Base-by-base conservation (phyloP, 2,113 vertebrate genomes). In the Leiothrix lutea region DNA sequence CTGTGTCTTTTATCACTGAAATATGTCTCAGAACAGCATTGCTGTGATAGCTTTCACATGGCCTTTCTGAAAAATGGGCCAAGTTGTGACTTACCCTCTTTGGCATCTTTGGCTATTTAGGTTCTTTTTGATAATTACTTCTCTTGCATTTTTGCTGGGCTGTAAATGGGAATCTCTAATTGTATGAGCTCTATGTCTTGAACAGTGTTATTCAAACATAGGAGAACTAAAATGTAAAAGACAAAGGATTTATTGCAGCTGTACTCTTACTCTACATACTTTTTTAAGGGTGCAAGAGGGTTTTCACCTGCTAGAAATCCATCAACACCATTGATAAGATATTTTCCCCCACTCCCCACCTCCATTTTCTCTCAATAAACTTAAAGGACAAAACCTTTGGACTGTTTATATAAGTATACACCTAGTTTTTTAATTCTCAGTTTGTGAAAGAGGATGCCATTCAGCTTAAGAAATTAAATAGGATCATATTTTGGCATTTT, bases 301-400 rank as follows among this genome's bases (percentile, higher is more conserved):
- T 44, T 79, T 22, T 79, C 4, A 8, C 8, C 7, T 44, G 16
- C 35, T 44, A 50, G 14, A 9, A 74, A 17, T 58, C 11, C 2
- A 14, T 45, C 16, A 57, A 24, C 11, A 29, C 4, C 6, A 3
- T 58, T 78, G 47, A 20, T 42, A 9, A 47, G 33, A 36, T 51
- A 28, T 17, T 47, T 5, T 5, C 8, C 5, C 7, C 5, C 6
- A 12, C 1, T 11, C 6, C 6, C 1, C 2, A 42, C 16, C 8
- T n/a, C 5, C 56, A 24, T 62, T 19, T 35, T 44, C 8, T 33
- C 21, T 36, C 54, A 57, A 22, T 44, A 69, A 70, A 38, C 15
- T 71, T 35, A 28, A 23, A 51, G n/a, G 73, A 56, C 2, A 66
- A 89, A 90, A 14, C 6, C 7, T 7, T 84, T 74, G 3, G 10